Evolutionary conservation across 1,140 invertebrate genomes (phyloP).

Genomic region (Triops longicaudatus): DNA sequence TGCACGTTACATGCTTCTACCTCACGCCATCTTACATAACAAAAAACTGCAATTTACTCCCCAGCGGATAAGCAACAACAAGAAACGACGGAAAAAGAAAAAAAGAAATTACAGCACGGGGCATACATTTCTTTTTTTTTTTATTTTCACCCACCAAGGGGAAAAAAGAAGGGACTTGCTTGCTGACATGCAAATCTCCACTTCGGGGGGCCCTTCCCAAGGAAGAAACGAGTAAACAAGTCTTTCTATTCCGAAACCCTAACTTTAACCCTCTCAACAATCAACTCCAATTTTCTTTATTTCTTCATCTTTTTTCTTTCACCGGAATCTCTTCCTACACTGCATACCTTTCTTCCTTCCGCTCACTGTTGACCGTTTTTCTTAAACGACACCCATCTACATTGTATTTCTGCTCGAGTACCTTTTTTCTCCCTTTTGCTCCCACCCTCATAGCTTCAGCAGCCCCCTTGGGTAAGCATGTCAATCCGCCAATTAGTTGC

Average conservation of each 20-base stretch:
- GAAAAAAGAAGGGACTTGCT: background rate
- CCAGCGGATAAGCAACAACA: background rate
- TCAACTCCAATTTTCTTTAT: too few relatives aligned
- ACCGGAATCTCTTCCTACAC: too few relatives aligned
- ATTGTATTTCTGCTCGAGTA: too few relatives aligned
- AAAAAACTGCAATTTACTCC: background rate
- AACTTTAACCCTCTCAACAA: too few relatives aligned
- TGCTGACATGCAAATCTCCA: slow-evolving; percentile 14
- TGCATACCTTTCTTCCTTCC: too few relatives aligned
- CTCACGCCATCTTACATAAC: background rate
- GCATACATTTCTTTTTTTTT: background rate
- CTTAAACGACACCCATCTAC: too few relatives aligned
- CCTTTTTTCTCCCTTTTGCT: background rate
- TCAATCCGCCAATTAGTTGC: slow-evolving; percentile 10
- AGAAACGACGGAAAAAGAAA: too few relatives aligned
- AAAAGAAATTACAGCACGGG: background rate
- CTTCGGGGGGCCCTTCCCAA: background rate
- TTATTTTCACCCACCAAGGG: background rate
- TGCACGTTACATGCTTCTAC: background rate
- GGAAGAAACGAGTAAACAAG: background rate
- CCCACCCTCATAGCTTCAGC: background rate
- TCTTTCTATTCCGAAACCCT: background rate
- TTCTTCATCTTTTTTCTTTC: background rate
- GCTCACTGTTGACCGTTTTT: too few relatives aligned
- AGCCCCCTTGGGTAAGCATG: background rate